Base-by-base conservation (phyloP, 2,113 vertebrate genomes). In the Ranitomeya imitator region DNA sequence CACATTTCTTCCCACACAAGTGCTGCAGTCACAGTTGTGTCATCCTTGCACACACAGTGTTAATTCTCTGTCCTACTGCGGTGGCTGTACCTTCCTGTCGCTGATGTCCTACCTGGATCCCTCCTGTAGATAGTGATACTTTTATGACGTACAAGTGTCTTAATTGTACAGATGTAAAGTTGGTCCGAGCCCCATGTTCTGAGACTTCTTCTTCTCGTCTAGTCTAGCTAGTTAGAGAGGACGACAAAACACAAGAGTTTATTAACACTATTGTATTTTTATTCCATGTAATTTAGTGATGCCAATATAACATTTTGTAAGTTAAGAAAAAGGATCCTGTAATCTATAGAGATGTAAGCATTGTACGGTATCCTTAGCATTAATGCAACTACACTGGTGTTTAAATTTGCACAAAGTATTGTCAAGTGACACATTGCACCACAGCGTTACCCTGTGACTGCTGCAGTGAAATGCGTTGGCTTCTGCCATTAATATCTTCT, bases 21-120 rank as follows among this genome's bases (percentile, higher is more conserved):
- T 96, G 96, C 97, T 97, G 96, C 90, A 94, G 93, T 95, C 94
- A 95, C 95, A 94, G 94, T 93, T 97, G 96, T 97, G 97, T 98
- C 97, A 97, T 96, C 95, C 96, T 95, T 98, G 97, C 98, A 98
- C 95, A 99, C 97, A 97, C 91, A 96, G 96, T 96, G 95, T 96
- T 96, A 95, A 94, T 96, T 79, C 81, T 37, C 37, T 16, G 19
- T 60, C 86, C 45, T 55, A 12, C 78, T 81, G 21, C 77, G 94
- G 94, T 95, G 93, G 90, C 85, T 51, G 52, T 90, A 92, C 91
- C 92, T 93, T 93, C 88, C 92, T 92, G 90, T 92, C 92, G 92
- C 92, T 92, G 92, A 93, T 95, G 92, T 90, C 89, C 90, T 93
- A 94, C 94, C 94, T 95, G 96, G 96, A 93, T 93, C 93, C 92